These are phyloP conservation scores for Anguilla pacifica DNA, from an alignment of 2,797 vertebrate genomes.

Conservation along the genomic window DNA sequence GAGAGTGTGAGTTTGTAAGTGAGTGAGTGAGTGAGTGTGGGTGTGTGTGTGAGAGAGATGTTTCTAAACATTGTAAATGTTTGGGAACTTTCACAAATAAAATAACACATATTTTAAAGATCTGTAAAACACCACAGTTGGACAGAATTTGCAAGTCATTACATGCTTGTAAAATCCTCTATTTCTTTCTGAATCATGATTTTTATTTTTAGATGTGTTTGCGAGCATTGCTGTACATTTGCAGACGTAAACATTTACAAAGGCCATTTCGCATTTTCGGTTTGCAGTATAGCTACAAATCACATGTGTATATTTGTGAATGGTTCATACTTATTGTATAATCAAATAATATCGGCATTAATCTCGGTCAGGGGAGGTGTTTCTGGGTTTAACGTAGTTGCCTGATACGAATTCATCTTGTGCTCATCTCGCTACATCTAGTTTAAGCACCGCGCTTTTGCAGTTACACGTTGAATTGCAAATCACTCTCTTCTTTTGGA, in stretches of 20 bases:
- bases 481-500: too few species aligned
- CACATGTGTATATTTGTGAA: not conserved
- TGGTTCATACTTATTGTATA: not conserved
- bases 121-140: not conserved
- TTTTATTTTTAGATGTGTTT: not conserved
- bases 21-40: too few species aligned
- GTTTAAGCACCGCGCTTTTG: not conserved
- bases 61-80: not conserved
- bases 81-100: too few species aligned
- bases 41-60: too few species aligned
- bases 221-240: not conserved
- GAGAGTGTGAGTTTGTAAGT: not conserved
- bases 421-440: not conserved
- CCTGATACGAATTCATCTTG: not conserved
- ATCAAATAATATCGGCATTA: not conserved
- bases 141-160: not conserved
- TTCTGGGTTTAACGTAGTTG: not conserved
- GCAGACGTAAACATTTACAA: not conserved
- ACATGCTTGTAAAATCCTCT: not conserved
- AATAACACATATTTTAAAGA: not conserved
- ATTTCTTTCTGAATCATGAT: not conserved
- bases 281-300: not conserved
- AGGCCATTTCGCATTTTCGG: not conserved
- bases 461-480: not conserved
- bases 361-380: not conserved